A percentile compares a stretch with the other conserved stretches of the same genome.
Evolutionary conservation across 2,113 vertebrate genomes (phyloP).

Genomic region (Podarcis cretensis): DNA sequence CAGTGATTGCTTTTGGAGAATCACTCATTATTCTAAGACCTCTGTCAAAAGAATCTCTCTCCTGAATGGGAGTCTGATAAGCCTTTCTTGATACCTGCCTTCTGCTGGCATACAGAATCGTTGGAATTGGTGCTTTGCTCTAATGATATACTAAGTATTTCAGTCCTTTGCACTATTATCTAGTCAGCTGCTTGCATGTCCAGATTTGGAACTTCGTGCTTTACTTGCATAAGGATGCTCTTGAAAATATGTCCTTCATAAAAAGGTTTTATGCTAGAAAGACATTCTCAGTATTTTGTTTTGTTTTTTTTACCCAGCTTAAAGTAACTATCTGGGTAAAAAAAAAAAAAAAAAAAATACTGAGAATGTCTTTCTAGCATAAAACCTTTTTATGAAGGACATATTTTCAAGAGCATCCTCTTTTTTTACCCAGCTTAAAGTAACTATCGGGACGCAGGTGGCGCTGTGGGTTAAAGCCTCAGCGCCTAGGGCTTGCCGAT

Average conservation of each 20-base stretch:
- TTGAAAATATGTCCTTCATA: slow-evolving; percentile 1
- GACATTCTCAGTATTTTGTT: background rate
- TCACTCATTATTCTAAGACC: slow-evolving; percentile 44
- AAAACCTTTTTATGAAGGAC: too few relatives aligned
- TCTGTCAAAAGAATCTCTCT: slow-evolving; percentile 51
- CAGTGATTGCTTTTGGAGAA: slow-evolving; percentile 41
- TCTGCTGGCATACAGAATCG: slow-evolving; percentile 13
- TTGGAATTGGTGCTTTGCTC: slow-evolving; percentile 29
- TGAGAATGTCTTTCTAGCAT: too few relatives aligned
- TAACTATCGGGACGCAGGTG: too few relatives aligned
- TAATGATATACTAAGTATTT: slow-evolving; percentile 32
- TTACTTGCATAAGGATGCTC: background rate
- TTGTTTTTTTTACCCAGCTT: background rate
- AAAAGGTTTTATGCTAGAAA: background rate
- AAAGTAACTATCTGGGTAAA: background rate
- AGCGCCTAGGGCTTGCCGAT: too few relatives aligned
- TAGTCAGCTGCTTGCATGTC: background rate
- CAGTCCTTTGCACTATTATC: slow-evolving; percentile 16
- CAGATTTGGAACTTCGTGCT: background rate
- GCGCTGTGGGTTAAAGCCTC: too few relatives aligned
- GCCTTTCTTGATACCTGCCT: slow-evolving; percentile 20
- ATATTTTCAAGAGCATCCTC: too few relatives aligned
- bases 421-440: too few relatives aligned
- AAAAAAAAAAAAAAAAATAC: too few relatives aligned
- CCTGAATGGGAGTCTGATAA: slow-evolving; percentile 42